These are phyloP conservation scores for Idris sp. DNA, from an alignment of 1,140 invertebrate genomes.

Conservation along the genomic window DNA sequence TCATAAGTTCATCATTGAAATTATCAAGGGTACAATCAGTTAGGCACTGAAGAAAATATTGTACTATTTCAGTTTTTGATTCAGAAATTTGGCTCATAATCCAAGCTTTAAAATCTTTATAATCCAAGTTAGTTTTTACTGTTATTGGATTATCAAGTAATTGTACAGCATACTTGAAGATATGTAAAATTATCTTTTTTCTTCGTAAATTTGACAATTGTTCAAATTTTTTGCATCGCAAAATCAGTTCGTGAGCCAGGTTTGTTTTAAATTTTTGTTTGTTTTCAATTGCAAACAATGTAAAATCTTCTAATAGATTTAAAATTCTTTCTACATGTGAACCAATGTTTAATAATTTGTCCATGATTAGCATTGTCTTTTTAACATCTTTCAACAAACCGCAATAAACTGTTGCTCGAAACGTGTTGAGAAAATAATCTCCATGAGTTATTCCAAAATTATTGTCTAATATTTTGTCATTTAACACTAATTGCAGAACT, in stretches of 20 bases:
- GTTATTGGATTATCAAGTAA: conserved; percentile 63
- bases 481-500: conserved; percentile 49
- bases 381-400: conserved; percentile 61
- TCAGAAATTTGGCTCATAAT: conserved; percentile 64
- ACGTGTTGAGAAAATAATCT: conserved; percentile 69
- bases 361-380: conserved; percentile 61
- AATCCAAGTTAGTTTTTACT: conserved; percentile 17
- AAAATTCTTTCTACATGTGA: conserved; percentile 51
- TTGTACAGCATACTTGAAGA: conserved; percentile 66
- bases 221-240: conserved; percentile 49
- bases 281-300: conserved; percentile 58
- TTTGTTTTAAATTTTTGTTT: conserved; percentile 43
- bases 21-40: conserved; percentile 40
- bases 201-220: conserved; percentile 40
- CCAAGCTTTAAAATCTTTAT: conserved; percentile 65
- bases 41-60: conserved; percentile 70
- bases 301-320: conserved; percentile 65
- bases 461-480: conserved; percentile 20
- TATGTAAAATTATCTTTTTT: conserved; percentile 66
- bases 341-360: conserved; percentile 32
- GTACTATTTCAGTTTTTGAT: conserved; percentile 56
- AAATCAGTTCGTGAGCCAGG: conserved; percentile 59
- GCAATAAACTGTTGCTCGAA: conserved; percentile 63
- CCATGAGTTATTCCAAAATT: conserved; percentile 65
- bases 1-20: conserved; percentile 52